A percentile compares a stretch with the other conserved stretches of the same genome.
Conservation (phyloP, 2,888 invertebrate species). For the Bombylius major region DNA sequence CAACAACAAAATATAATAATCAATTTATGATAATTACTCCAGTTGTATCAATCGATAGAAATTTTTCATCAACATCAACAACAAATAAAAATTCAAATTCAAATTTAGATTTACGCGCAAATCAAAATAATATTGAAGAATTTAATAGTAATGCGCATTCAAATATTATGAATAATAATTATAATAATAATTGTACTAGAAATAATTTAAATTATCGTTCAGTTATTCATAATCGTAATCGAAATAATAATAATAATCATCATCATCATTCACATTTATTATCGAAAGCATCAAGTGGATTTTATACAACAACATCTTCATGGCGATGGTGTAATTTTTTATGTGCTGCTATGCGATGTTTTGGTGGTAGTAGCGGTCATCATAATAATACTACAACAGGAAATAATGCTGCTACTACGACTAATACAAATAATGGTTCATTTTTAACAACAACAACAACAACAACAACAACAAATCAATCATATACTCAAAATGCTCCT, state of each 20-base stretch:
- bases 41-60: constrained; percentile 35
- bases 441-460: too few species aligned
- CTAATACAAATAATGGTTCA: too few species aligned
- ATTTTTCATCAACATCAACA: constrained; percentile 13
- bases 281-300: constrained; percentile 26
- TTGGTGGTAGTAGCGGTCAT: constrained; percentile 24
- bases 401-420: too few species aligned
- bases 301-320: constrained; percentile 25
- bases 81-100: constrained; percentile 1
- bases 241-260: neutral
- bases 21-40: constrained; percentile 37
- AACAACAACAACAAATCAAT: neutral
- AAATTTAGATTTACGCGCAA: constrained; percentile 1
- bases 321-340: constrained; percentile 35
- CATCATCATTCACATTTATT: constrained; percentile 11
- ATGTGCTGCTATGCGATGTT: constrained; percentile 37
- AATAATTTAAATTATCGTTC: neutral
- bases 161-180: neutral
- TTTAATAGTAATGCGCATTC: constrained; percentile 1
- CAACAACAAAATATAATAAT: constrained; percentile 19
- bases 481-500: neutral
- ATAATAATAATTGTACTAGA: constrained; percentile 13
- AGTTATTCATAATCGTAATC: neutral
- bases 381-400: constrained; percentile 13
- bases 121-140: neutral